A percentile compares a stretch with the other conserved stretches of the same genome.
Evolutionary conservation across 2,888 invertebrate genomes (phyloP).

Genomic region (Rapana venosa): DNA sequence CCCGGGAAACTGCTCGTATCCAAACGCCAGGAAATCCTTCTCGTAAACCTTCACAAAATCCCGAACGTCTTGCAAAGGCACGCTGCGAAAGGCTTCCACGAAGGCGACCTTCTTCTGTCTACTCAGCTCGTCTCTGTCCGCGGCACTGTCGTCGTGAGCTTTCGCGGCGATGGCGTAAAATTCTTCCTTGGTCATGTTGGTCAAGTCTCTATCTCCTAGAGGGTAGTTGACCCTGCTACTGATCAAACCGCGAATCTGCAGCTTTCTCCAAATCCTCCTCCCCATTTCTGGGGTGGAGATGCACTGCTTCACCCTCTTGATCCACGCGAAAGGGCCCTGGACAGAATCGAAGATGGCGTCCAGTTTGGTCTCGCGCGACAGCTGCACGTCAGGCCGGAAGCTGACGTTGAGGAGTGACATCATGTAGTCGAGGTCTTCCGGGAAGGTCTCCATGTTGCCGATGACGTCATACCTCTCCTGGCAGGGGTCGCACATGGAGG

Average conservation of each 20-base stretch:
- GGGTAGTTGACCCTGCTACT: conserved; percentile 42
- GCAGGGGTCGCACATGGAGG: conserved; percentile 53
- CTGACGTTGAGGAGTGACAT: conserved; percentile 43
- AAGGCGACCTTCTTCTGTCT: conserved; percentile 45
- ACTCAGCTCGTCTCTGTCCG: conserved; percentile 28
- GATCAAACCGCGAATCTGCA: conserved; percentile 51
- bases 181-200: neutral
- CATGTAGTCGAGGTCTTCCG: conserved; percentile 47
- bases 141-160: conserved; percentile 9
- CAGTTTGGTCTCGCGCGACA: conserved; percentile 26
- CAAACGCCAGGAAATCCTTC: conserved; percentile 47
- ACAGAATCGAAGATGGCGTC: conserved; percentile 48
- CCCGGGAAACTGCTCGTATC: conserved; percentile 38
- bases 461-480: conserved; percentile 49
- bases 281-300: conserved; percentile 49
- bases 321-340: conserved; percentile 47
- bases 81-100: conserved; percentile 36
- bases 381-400: neutral
- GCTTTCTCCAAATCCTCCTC: conserved; percentile 49
- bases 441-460: conserved; percentile 53
- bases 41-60: conserved; percentile 16
- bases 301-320: conserved; percentile 36
- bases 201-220: conserved; percentile 38
- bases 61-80: neutral
- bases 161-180: conserved; percentile 35